Conservation (phyloP, 2,888 invertebrate genomes). For the Diaprepes abbreviatus region DNA sequence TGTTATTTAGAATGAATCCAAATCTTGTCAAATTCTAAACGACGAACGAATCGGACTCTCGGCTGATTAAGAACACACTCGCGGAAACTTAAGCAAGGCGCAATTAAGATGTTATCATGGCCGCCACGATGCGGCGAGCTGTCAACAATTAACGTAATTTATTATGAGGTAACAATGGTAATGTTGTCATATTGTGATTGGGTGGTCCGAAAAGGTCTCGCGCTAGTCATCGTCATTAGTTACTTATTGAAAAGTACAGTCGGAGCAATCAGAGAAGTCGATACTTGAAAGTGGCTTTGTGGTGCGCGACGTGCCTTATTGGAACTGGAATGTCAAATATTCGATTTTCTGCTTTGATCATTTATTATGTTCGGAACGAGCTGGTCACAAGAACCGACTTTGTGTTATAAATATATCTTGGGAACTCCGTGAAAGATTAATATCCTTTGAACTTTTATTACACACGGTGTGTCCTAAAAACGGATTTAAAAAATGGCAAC, state of each 20-base stretch:
- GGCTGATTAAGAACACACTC: conserved; percentile 65
- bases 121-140: conserved; percentile 66
- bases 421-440: conserved; percentile 5
- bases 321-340: conserved; percentile 49
- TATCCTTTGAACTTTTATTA: no score
- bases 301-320: conserved; percentile 23
- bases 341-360: conserved; percentile 52
- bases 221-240: conserved; percentile 67
- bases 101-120: conserved; percentile 69
- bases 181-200: conserved; percentile 68
- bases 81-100: conserved; percentile 66
- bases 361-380: conserved; percentile 49
- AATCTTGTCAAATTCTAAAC: conserved; percentile 2
- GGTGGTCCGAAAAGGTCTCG: conserved; percentile 63
- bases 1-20: conserved; percentile 5
- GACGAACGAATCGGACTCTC: neutral
- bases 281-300: conserved; percentile 9
- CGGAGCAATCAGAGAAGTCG: conserved; percentile 43
- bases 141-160: conserved; percentile 70
- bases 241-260: conserved; percentile 64
- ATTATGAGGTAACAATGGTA: conserved; percentile 68
- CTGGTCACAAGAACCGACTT: conserved; percentile 11
- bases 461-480: no score
- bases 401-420: conserved; percentile 33
- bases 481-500: no score